Conservation (phyloP, 2,113 vertebrate species). For the Ranitomeya variabilis region DNA sequence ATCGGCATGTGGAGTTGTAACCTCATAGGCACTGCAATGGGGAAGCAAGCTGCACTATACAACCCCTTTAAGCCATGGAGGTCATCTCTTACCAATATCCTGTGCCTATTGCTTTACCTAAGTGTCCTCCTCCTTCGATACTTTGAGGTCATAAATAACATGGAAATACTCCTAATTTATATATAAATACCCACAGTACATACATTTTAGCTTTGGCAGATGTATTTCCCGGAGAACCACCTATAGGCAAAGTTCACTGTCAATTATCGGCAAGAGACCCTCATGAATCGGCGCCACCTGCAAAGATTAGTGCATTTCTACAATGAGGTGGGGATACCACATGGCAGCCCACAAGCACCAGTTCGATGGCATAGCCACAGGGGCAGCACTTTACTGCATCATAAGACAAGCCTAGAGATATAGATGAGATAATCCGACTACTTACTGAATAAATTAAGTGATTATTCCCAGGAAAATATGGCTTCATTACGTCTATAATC, state of each 20-base stretch:
- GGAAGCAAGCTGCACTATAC: too few relatives aligned
- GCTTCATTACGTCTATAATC: conserved; percentile 19
- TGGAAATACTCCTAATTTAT: too few relatives aligned
- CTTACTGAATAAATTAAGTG: conserved; percentile 18
- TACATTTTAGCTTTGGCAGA: too few relatives aligned
- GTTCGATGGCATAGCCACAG: background rate
- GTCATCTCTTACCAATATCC: too few relatives aligned
- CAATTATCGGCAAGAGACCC: background rate
- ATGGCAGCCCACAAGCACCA: background rate
- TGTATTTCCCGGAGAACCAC: too few relatives aligned
- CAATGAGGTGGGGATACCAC: background rate
- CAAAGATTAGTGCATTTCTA: background rate
- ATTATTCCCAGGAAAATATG: conserved; percentile 1
- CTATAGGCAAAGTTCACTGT: background rate
- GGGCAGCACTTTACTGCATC: conserved; percentile 11
- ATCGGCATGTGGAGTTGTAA: too few relatives aligned
- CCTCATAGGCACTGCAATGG: too few relatives aligned
- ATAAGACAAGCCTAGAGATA: background rate
- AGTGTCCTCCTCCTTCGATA: too few relatives aligned
- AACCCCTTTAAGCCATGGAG: too few relatives aligned
- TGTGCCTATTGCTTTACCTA: too few relatives aligned
- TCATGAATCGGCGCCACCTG: background rate
- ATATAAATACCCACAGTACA: too few relatives aligned
- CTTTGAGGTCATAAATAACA: too few relatives aligned
- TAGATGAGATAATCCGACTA: conserved; percentile 3